Evolutionary conservation across 1,140 invertebrate genomes (phyloP).

Genomic region (Nephila pilipes): DNA sequence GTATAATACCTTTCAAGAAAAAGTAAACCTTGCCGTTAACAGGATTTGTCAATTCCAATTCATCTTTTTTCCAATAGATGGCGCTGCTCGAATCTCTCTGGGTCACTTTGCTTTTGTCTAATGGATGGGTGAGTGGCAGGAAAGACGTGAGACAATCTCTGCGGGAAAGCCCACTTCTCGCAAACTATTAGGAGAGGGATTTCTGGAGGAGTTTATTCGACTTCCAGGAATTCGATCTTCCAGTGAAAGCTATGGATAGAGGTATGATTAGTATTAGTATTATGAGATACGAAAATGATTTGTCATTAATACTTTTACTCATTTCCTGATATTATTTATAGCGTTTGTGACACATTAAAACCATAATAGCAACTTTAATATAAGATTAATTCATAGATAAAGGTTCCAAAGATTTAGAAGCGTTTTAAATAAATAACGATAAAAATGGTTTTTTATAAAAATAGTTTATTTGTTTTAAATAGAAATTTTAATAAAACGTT

Average conservation of each 20-base stretch:
- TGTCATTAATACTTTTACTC: too few relatives aligned
- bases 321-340: too few relatives aligned
- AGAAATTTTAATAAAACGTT: too few relatives aligned
- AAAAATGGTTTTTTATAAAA: too few relatives aligned
- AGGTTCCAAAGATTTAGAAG: too few relatives aligned
- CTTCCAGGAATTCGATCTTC: neutral
- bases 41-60: neutral
- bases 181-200: neutral
- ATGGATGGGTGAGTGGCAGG: conserved; percentile 8
- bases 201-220: neutral
- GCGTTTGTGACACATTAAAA: too few relatives aligned
- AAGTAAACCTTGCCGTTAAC: neutral
- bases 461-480: too few relatives aligned
- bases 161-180: conserved; percentile 15
- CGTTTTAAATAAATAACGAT: too few relatives aligned
- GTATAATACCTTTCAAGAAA: neutral
- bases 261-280: neutral
- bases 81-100: neutral
- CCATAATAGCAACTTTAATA: too few relatives aligned
- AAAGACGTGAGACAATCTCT: conserved; percentile 11
- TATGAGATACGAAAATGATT: too few relatives aligned
- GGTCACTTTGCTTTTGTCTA: neutral
- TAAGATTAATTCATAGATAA: too few relatives aligned
- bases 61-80: neutral
- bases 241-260: neutral